These are phyloP conservation scores for Takifugu rubripes DNA, from an alignment of 2,797 vertebrate species.

Conservation along the genomic window DNA sequence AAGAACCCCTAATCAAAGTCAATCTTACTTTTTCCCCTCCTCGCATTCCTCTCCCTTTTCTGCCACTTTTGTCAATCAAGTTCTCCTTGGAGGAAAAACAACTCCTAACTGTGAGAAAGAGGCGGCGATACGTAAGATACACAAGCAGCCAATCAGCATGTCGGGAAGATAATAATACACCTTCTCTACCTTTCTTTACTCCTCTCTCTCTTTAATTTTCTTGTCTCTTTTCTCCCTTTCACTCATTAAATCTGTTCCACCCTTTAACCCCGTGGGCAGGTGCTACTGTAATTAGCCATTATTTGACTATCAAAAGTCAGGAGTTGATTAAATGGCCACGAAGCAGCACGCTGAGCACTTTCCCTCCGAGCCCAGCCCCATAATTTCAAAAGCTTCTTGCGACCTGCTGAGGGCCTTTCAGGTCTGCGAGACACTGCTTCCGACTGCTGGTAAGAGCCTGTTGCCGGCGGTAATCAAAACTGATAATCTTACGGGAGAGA, in stretches of 20 bases:
- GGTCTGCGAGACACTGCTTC: constrained; percentile 84
- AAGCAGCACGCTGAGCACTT: constrained; percentile 88
- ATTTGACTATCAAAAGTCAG: constrained; percentile 99
- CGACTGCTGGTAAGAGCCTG: constrained; percentile 95
- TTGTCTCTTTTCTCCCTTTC: constrained; percentile 52
- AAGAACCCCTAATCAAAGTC: constrained; percentile 57
- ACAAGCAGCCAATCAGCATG: constrained; percentile 52
- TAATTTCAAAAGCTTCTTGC: constrained; percentile 96
- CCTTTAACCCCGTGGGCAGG: constrained; percentile 94
- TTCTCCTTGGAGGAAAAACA: constrained; percentile 55
- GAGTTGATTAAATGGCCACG: constrained; percentile 98
- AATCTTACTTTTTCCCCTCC: constrained; percentile 29
- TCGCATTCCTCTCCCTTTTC: constrained; percentile 29
- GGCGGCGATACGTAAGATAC: constrained; percentile 55
- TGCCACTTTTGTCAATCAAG: constrained; percentile 62
- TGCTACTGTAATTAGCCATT: constrained; percentile 99
- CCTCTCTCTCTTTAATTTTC: constrained; percentile 46
- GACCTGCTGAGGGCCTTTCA: constrained; percentile 98
- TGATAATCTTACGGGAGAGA: constrained; percentile 90
- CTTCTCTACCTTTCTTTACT: constrained; percentile 42
- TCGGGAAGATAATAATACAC: constrained; percentile 61
- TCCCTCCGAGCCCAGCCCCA: constrained; percentile 84
- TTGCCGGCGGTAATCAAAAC: constrained; percentile 99
- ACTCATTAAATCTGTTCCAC: constrained; percentile 88
- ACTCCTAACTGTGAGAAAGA: constrained; percentile 61